A percentile compares a stretch with the other conserved stretches of the same genome.
These are phyloP conservation scores for Apomyelois bistriatella DNA, from an alignment of 2,888 invertebrate genomes.

Conservation along the genomic window DNA sequence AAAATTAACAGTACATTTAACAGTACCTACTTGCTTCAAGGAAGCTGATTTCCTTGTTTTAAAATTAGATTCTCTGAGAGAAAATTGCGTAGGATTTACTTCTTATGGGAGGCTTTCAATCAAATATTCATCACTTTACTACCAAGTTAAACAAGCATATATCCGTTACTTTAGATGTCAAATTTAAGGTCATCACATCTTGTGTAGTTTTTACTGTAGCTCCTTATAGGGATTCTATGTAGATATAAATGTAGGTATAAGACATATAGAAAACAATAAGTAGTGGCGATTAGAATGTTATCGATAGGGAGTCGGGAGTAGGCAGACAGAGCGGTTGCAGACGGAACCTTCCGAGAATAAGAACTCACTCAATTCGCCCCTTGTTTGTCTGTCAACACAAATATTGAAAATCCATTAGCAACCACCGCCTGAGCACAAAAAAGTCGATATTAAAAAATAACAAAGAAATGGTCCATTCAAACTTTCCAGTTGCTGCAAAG, in stretches of 20 bases:
- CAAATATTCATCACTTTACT: not conserved
- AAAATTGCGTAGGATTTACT: not conserved
- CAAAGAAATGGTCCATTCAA: conserved; percentile 59
- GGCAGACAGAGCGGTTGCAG: conserved; percentile 32
- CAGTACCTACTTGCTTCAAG: no score
- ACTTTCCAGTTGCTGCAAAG: conserved; percentile 46
- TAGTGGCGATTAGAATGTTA: not conserved
- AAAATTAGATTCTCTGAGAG: not conserved
- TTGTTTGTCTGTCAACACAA: conserved; percentile 73
- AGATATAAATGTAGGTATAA: no score
- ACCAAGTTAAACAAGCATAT: not conserved
- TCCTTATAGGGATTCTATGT: no score
- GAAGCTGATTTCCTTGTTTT: not conserved
- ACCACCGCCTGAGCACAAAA: conserved; percentile 60
- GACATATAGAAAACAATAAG: not conserved
- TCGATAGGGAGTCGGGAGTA: not conserved
- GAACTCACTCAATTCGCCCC: conserved; percentile 59
- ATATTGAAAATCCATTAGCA: conserved; percentile 77
- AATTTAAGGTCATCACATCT: no score
- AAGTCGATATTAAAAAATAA: conserved; percentile 71
- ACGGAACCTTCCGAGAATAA: conserved; percentile 42
- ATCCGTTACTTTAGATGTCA: not conserved
- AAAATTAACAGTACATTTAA: no score
- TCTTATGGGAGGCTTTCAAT: no score
- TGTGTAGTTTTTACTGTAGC: no score